These are phyloP conservation scores for Coecobrya sp. DNA, from an alignment of 2,888 invertebrate species.

Conservation along the genomic window DNA sequence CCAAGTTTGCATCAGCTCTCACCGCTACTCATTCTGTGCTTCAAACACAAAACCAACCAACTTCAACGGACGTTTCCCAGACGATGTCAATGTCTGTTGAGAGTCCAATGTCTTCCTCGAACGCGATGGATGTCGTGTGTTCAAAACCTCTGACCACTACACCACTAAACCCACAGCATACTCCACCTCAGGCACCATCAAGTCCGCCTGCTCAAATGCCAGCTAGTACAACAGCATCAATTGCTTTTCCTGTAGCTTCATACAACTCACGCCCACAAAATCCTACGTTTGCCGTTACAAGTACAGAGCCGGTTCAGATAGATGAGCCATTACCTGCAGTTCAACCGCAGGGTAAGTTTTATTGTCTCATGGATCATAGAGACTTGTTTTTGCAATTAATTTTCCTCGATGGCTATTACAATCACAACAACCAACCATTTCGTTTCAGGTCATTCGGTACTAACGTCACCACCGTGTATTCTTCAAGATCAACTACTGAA, in stretches of 20 bases:
- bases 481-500: constrained; percentile 93
- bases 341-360: not conserved
- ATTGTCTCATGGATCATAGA: no score
- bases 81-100: constrained; percentile 23
- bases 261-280: constrained; percentile 76
- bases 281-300: constrained; percentile 77
- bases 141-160: constrained; percentile 82
- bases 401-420: no score
- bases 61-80: constrained; percentile 67
- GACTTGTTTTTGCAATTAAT: not conserved
- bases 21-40: constrained; percentile 76
- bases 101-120: constrained; percentile 74
- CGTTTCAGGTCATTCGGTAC: constrained; percentile 69
- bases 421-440: no score
- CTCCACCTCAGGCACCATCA: constrained; percentile 57
- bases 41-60: constrained; percentile 66
- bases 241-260: constrained; percentile 80
- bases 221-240: constrained; percentile 60
- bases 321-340: constrained; percentile 75
- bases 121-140: constrained; percentile 84
- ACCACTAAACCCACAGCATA: constrained; percentile 84
- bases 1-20: constrained; percentile 83
- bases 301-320: constrained; percentile 65
- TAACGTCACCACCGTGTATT: constrained; percentile 88
- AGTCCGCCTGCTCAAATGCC: constrained; percentile 59